These are phyloP conservation scores for Osmoderma eremita DNA, from an alignment of 2,888 invertebrate species.

Conservation along the genomic window DNA sequence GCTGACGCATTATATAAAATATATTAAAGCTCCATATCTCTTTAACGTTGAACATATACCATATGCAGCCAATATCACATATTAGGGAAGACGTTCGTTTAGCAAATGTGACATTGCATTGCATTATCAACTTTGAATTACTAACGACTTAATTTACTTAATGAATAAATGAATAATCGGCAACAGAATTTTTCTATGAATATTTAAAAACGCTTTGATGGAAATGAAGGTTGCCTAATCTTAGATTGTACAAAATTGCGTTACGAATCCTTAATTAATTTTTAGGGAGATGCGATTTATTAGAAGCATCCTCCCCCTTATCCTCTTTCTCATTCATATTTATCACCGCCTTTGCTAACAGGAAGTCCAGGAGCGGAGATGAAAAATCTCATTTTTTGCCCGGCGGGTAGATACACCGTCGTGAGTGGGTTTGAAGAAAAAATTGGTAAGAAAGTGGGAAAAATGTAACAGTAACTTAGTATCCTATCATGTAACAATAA, in stretches of 20 bases:
- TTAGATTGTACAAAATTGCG: conserved; percentile 10
- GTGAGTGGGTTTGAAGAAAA: conserved; percentile 11
- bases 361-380: conserved; percentile 11
- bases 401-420: conserved; percentile 24
- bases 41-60: too few species aligned
- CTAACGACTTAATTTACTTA: too few species aligned
- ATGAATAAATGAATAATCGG: too few species aligned
- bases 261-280: conserved; percentile 34
- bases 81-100: too few species aligned
- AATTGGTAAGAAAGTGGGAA: conserved; percentile 19
- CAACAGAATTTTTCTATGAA: conserved; percentile 1
- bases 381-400: conserved; percentile 38
- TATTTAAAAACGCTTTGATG: conserved; percentile 20
- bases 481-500: conserved; percentile 42
- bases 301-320: conserved; percentile 29
- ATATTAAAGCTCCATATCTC: too few species aligned
- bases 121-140: too few species aligned
- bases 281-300: conserved; percentile 36
- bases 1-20: too few species aligned
- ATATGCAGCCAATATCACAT: too few species aligned
- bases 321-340: conserved; percentile 39
- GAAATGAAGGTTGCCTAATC: neutral
- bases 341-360: conserved; percentile 29
- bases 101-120: too few species aligned
- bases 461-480: conserved; percentile 39